Evolutionary conservation across 2,888 invertebrate species (phyloP).

Genomic region (Muscina levida): DNA sequence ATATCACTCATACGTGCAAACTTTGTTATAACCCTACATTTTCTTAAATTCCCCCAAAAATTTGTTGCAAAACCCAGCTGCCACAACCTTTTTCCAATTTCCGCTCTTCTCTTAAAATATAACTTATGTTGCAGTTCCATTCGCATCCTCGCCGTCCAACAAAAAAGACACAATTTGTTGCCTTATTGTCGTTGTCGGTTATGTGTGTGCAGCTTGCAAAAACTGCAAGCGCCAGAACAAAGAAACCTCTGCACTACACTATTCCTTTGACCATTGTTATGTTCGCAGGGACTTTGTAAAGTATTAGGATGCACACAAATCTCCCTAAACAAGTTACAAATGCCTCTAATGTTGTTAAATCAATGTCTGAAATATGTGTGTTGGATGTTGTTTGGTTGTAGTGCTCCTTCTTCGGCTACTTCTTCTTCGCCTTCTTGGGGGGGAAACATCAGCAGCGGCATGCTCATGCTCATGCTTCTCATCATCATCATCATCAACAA

Average conservation of each 20-base stretch:
- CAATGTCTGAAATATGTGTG: slow-evolving; percentile 71
- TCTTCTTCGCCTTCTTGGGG: slow-evolving; percentile 23
- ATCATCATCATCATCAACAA: background rate
- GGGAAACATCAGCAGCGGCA: background rate
- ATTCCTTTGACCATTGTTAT: slow-evolving; percentile 39
- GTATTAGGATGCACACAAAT: slow-evolving; percentile 65
- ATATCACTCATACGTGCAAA: background rate
- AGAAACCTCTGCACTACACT: background rate
- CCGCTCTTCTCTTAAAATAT: too few relatives aligned
- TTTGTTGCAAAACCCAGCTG: too few relatives aligned
- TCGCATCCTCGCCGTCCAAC: background rate
- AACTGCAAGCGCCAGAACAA: background rate
- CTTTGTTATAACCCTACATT: background rate
- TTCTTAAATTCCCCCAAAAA: background rate
- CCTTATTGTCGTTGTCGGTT: background rate
- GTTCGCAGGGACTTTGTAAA: slow-evolving; percentile 26
- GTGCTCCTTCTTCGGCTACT: too few relatives aligned
- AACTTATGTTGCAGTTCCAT: too few relatives aligned
- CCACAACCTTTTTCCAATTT: too few relatives aligned
- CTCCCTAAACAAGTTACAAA: slow-evolving; percentile 75
- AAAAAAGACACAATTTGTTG: background rate
- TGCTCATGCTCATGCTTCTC: too few relatives aligned
- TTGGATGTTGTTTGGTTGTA: slow-evolving; percentile 32
- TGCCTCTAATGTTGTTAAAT: slow-evolving; percentile 79
- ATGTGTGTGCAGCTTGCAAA: background rate